phyloP scores from a whole-genome alignment of 2,797 vertebrate species.

The Perodicticus potto region DNA sequence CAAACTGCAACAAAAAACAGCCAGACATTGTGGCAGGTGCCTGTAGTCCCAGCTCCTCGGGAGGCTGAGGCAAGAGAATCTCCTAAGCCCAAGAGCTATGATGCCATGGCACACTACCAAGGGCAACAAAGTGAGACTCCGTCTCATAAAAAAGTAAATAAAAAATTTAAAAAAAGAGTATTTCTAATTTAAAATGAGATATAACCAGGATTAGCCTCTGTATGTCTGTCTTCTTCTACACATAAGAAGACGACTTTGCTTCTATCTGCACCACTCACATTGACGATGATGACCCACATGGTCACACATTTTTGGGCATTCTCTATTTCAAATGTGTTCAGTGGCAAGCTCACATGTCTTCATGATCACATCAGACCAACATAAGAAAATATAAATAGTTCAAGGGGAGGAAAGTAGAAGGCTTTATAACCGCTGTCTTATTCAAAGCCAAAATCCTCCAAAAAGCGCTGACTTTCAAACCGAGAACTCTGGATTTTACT shows the following conservation, averaged over 20 bases:
- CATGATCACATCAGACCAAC: neutral
- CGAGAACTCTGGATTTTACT: conserved; percentile 2
- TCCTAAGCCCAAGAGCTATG: too few relatives aligned
- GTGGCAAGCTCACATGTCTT: neutral
- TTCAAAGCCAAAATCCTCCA: conserved; percentile 12
- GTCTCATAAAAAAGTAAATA: too few relatives aligned
- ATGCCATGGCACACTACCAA: too few relatives aligned
- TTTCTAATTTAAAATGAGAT: neutral
- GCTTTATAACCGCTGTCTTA: neutral
- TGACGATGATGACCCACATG: neutral
- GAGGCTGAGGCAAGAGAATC: too few relatives aligned
- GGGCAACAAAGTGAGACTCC: too few relatives aligned
- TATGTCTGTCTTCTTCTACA: neutral
- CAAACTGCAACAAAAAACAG: too few relatives aligned
- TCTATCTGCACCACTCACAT: neutral
- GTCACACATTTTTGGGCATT: neutral
- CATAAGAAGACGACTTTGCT: neutral
- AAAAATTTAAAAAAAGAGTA: neutral
- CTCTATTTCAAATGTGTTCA: conserved; percentile 57
- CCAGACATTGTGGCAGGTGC: too few relatives aligned
- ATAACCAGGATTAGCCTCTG: conserved; percentile 1
- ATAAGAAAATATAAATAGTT: conserved; percentile 36
- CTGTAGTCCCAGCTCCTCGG: too few relatives aligned
- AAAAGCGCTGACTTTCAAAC: conserved; percentile 12
- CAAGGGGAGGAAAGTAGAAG: conserved; percentile 7